A percentile compares a stretch with the other conserved stretches of the same genome.
These are phyloP conservation scores for Timema podura DNA, from an alignment of 2,888 invertebrate species.

Conservation along the genomic window DNA sequence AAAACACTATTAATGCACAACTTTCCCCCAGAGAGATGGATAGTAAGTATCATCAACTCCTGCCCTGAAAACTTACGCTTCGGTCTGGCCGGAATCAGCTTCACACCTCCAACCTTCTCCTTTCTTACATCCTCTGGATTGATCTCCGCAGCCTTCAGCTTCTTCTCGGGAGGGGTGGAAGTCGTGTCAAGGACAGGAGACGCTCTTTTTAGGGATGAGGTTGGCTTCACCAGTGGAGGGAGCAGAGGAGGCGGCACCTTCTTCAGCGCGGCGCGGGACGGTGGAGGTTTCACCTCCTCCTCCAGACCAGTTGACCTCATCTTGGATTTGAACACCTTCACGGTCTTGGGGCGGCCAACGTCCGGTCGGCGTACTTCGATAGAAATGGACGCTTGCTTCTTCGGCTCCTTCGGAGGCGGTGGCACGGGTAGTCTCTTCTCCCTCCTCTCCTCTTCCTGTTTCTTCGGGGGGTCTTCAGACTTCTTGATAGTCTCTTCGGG, in stretches of 20 bases:
- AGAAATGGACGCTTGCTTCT: conserved; percentile 71
- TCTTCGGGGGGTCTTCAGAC: conserved; percentile 40
- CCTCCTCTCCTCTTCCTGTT: conserved; percentile 27
- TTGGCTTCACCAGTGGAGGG: conserved; percentile 39
- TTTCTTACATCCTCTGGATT: conserved; percentile 37
- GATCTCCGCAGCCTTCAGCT: conserved; percentile 54
- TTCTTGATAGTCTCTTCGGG: conserved; percentile 36
- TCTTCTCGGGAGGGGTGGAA: conserved; percentile 66
- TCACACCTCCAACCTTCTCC: conserved; percentile 77
- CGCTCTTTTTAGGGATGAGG: conserved; percentile 29
- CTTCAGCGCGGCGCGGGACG: conserved; percentile 55
- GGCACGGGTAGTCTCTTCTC: conserved; percentile 29
- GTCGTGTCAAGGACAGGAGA: conserved; percentile 36
- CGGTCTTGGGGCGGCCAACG: conserved; percentile 73
- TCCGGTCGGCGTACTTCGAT: conserved; percentile 73
- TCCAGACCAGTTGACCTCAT: conserved; percentile 88
- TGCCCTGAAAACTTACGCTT: conserved; percentile 73
- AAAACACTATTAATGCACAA: neutral
- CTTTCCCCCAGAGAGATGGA: neutral
- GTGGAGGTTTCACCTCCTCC: conserved; percentile 83
- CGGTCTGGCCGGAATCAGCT: conserved; percentile 81
- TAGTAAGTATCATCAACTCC: neutral
- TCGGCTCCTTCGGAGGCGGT: conserved; percentile 31
- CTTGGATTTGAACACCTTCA: conserved; percentile 86
- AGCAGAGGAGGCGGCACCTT: conserved; percentile 46